A percentile compares a stretch with the other conserved stretches of the same genome.
Conservation (phyloP, 2,113 vertebrate genomes). For the Rostratula benghalensis region DNA sequence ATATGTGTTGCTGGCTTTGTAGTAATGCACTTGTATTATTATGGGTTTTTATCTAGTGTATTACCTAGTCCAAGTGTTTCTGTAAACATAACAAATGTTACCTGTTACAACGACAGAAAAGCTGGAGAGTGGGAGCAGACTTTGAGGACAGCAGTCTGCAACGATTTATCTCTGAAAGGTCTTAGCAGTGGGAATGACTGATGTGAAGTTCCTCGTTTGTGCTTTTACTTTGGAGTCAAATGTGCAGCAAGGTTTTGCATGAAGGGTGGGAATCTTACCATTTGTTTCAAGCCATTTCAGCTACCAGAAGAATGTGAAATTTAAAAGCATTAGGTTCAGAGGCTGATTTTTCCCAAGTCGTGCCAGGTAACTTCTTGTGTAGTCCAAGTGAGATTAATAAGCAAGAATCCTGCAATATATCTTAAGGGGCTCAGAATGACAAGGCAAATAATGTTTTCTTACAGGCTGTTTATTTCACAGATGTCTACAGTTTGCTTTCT, state of each 20-base stretch:
- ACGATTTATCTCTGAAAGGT: background rate
- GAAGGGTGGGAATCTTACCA: background rate
- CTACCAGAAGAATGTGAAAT: background rate
- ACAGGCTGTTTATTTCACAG: background rate
- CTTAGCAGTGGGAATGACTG: background rate
- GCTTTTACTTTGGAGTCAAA: background rate
- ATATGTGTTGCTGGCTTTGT: background rate
- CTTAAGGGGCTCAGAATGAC: background rate
- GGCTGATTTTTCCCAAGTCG: background rate
- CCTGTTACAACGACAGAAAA: background rate
- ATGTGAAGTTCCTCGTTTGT: background rate
- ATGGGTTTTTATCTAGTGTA: background rate
- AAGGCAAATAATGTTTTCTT: background rate
- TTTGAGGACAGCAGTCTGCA: background rate
- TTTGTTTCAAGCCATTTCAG: background rate
- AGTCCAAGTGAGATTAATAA: background rate
- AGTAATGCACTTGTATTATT: background rate
- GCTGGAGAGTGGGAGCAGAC: background rate
- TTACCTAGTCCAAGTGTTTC: background rate
- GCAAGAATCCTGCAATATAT: background rate
- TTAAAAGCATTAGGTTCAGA: background rate
- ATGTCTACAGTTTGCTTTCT: background rate
- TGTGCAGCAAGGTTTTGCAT: background rate
- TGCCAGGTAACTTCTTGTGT: background rate
- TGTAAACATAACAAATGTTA: background rate